Base-by-base conservation (phyloP, 2,113 vertebrate species). In the Monopterus albus region DNA sequence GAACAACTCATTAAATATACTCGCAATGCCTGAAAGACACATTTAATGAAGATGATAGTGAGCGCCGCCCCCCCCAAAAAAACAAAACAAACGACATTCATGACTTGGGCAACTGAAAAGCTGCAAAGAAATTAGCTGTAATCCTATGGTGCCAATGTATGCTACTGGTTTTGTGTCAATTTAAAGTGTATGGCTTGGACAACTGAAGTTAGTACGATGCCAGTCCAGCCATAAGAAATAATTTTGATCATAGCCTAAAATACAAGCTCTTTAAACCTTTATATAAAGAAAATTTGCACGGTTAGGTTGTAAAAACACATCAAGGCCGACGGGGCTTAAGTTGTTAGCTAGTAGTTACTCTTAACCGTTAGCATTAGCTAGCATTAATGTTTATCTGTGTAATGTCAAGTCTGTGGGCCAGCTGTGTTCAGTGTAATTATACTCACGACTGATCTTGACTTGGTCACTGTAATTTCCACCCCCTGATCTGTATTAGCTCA, bases 361-460 rank as follows among this genome's bases (percentile, higher is more conserved):
- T 25, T 31, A 14, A 31, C 70, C 50, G 70, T 70, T 90, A 90
- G 87, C 87, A 81, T 75, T 47, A 61, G 84, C 76, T 81, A 77
- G 55, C 80, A 55, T 25, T 12, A 6, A 7, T 85, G 79, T 86
- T 80, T 87, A 84, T 76, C 61, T 71, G 45, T 26, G 64, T 56
- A 25, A 52, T 3, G 72, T 17, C 43, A 43, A n/a, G 55, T 20
- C 11, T 43, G 2, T 47, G 17, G 31, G 39, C 1, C 3, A 51
- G 23, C 13, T 23, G 39, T 38, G 20, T 26, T 42, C 0, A 61
- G 59, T 26, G n/a, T 4, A 9, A 45, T 2, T 10, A 7, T 39
- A 1, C 38, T 25, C 2, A 12, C 0, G 1, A 35, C 39, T 50
- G 45, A 50, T 42, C 25, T 39, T 7, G 7, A 6, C 9, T 73